phyloP scores from a whole-genome alignment of 2,113 vertebrate genomes.

The Neogobius melanostomus region DNA sequence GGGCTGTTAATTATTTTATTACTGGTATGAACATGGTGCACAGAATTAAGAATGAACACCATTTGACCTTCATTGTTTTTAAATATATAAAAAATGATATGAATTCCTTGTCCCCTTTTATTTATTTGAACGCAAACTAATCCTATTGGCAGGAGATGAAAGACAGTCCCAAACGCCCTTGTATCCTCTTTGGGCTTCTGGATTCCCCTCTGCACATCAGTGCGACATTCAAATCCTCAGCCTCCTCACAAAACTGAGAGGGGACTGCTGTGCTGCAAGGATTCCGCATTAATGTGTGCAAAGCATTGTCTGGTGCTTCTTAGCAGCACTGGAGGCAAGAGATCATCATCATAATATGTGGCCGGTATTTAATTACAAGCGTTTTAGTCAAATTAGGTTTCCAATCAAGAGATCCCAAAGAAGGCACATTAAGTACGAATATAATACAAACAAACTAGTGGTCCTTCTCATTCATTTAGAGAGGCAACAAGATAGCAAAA shows the following conservation, averaged over 20 bases:
- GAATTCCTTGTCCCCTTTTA: neutral
- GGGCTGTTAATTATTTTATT: too few relatives aligned
- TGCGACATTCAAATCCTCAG: neutral
- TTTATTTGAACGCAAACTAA: constrained; percentile 7
- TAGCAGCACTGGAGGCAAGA: neutral
- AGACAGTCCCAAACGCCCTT: constrained; percentile 26
- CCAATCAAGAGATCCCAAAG: neutral
- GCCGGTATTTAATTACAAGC: neutral
- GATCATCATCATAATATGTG: neutral
- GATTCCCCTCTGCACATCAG: constrained; percentile 7
- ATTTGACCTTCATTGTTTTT: too few relatives aligned
- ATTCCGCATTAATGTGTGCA: neutral
- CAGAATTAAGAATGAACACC: too few relatives aligned
- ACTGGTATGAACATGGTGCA: too few relatives aligned
- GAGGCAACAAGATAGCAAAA: neutral
- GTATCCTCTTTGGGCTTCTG: neutral
- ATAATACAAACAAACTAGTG: neutral
- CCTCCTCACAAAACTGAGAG: neutral
- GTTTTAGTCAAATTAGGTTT: neutral
- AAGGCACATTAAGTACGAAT: neutral
- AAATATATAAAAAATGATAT: neutral
- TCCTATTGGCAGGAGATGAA: constrained; percentile 9
- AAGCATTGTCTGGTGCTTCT: too few relatives aligned
- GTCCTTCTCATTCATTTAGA: neutral
- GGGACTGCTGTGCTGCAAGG: neutral